Conservation (phyloP, 2,113 vertebrate species). For the Epinephelus lanceolatus region DNA sequence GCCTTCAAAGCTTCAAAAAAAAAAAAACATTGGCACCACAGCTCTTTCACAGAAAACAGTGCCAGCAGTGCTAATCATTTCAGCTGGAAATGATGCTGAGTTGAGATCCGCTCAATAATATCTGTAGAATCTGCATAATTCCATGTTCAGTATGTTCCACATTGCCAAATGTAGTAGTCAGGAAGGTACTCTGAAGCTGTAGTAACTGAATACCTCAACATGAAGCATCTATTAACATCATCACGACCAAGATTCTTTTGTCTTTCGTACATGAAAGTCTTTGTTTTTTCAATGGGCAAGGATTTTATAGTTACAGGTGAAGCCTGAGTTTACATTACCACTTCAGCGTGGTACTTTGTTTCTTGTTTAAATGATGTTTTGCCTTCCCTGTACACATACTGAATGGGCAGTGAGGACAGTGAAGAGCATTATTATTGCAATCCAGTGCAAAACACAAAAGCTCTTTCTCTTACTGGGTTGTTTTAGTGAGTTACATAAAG, state of each 20-base stretch:
- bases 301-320: not conserved
- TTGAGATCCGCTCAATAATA: not conserved
- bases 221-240: not conserved
- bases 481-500: not conserved
- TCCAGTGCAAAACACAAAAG: not conserved
- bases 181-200: not conserved
- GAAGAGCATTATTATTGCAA: not conserved
- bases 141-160: not conserved
- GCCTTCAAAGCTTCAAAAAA: not conserved
- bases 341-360: too few species aligned
- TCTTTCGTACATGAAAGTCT: not conserved
- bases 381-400: too few species aligned
- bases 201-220: not conserved
- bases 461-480: not conserved
- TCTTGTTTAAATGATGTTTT: not conserved
- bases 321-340: not conserved
- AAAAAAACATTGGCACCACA: not conserved
- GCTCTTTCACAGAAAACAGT: not conserved
- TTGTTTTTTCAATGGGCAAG: not conserved
- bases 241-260: not conserved
- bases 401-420: not conserved
- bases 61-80: slow-evolving; percentile 21
- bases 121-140: not conserved
- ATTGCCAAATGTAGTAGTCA: not conserved
- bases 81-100: not conserved